These are phyloP conservation scores for Anabas testudineus DNA, from an alignment of 2,797 vertebrate genomes.

Conservation along the genomic window DNA sequence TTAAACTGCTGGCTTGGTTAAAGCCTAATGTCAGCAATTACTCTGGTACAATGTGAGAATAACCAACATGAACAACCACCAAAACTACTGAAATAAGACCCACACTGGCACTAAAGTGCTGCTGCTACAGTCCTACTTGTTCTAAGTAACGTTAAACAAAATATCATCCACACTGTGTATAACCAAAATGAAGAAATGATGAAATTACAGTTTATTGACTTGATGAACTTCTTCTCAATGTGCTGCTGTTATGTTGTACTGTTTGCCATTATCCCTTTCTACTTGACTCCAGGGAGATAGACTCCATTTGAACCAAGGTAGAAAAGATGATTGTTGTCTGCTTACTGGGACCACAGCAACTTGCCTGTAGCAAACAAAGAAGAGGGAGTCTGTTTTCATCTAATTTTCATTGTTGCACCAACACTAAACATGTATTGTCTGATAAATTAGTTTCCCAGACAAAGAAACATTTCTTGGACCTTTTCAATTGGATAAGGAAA, in stretches of 20 bases:
- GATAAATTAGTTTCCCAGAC: constrained; percentile 3
- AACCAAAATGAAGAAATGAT: not conserved
- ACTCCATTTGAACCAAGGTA: not conserved
- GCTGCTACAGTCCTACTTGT: not conserved
- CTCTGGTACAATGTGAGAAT: not conserved
- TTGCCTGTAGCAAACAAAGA: not conserved
- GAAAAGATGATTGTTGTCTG: not conserved
- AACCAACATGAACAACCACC: not conserved
- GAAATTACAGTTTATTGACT: not conserved
- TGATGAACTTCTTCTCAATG: not conserved
- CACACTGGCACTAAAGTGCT: not conserved
- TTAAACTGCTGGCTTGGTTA: not conserved
- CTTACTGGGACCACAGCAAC: not conserved
- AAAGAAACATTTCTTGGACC: not conserved
- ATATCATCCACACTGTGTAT: not conserved
- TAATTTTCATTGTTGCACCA: not conserved
- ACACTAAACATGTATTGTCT: not conserved
- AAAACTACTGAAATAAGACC: not conserved
- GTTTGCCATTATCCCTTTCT: not conserved
- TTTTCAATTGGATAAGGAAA: not conserved
- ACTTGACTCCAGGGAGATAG: not conserved
- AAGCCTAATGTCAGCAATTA: not conserved
- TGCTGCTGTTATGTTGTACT: not conserved
- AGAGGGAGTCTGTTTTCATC: not conserved
- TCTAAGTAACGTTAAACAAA: no score